Conservation (phyloP, 2,113 vertebrate species). For the Malurus melanocephalus region DNA sequence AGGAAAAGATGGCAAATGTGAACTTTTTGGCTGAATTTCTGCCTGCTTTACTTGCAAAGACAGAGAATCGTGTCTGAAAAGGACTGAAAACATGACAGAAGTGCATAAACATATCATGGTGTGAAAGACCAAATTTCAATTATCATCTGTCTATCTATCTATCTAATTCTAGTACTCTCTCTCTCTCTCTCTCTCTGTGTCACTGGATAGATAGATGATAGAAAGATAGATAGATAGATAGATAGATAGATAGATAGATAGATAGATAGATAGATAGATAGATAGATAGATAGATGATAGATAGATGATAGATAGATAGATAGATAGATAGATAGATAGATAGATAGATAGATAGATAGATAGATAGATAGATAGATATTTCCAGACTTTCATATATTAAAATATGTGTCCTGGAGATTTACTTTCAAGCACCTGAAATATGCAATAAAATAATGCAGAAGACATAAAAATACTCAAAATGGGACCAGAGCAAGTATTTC, state of each 20-base stretch:
- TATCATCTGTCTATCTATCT: background rate
- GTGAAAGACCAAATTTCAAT: background rate
- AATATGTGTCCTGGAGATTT: conserved; percentile 16
- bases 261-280: too few species aligned
- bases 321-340: too few species aligned
- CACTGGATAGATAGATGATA: too few species aligned
- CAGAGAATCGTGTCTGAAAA: background rate
- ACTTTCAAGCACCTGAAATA: conserved; percentile 29
- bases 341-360: too few species aligned
- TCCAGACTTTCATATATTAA: conserved; percentile 17
- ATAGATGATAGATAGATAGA: too few species aligned
- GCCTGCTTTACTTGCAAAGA: background rate
- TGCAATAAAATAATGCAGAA: conserved; percentile 22
- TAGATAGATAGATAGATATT: background rate
- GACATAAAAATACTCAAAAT: conserved; percentile 42
- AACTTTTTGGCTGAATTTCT: background rate
- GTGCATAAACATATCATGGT: background rate
- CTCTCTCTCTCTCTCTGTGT: background rate
- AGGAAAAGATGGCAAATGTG: background rate
- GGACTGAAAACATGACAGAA: background rate
- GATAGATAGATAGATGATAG: too few species aligned
- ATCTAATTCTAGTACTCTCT: background rate
- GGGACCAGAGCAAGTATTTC: conserved; percentile 40
- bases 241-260: too few species aligned
- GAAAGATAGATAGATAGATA: too few species aligned